phyloP scores from a whole-genome alignment of 2,797 vertebrate species.

The Sebastes aleutianus region DNA sequence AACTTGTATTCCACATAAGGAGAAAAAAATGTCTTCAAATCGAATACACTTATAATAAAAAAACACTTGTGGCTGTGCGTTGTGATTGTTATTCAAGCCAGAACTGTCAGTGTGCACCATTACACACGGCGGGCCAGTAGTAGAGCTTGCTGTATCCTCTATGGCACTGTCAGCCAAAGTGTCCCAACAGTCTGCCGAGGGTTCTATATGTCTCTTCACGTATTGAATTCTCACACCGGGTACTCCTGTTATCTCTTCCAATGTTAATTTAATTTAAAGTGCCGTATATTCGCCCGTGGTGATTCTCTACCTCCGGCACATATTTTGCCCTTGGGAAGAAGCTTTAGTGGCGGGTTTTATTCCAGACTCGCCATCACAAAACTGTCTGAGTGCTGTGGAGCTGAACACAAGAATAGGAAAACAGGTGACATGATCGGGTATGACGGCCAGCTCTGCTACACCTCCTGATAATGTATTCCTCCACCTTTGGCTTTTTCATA shows the following conservation, averaged over 20 bases:
- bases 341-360: slow-evolving; percentile 5
- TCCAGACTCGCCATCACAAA: slow-evolving; percentile 2
- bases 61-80: neutral
- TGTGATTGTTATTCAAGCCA: slow-evolving; percentile 14
- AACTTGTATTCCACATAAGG: neutral
- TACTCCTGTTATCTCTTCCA: slow-evolving; percentile 2
- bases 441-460: slow-evolving; percentile 42
- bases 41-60: too few species aligned
- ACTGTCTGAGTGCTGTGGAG: slow-evolving; percentile 3
- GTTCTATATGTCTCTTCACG: neutral
- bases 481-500: slow-evolving; percentile 25
- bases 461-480: slow-evolving; percentile 51
- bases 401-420: slow-evolving; percentile 20
- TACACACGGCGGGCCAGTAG: slow-evolving; percentile 10
- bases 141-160: slow-evolving; percentile 1
- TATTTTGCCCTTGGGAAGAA: slow-evolving; percentile 4
- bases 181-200: slow-evolving; percentile 22
- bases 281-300: neutral
- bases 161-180: neutral
- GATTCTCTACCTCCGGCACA: slow-evolving; percentile 27
- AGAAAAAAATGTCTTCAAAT: too few species aligned
- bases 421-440: slow-evolving; percentile 32
- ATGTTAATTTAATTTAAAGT: slow-evolving; percentile 28
- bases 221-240: neutral
- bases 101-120: slow-evolving; percentile 2